A percentile compares a stretch with the other conserved stretches of the same genome.
Conservation (phyloP, 2,888 invertebrate species). For the Dynastes hyllus region DNA sequence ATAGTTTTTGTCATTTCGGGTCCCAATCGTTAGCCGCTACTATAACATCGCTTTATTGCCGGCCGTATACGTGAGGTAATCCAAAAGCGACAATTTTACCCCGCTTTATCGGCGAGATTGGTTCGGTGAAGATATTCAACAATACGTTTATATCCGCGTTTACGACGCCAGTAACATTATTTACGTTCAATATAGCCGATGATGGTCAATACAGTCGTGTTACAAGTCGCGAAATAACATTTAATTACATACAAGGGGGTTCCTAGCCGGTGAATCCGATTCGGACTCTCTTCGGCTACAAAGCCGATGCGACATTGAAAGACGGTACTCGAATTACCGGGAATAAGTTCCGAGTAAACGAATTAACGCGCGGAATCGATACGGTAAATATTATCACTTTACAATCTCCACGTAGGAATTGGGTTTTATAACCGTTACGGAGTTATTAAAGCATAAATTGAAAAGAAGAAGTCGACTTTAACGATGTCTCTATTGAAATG, state of each 20-base stretch:
- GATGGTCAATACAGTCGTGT: constrained; percentile 28
- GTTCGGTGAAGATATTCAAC: constrained; percentile 26
- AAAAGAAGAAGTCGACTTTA: too few relatives aligned
- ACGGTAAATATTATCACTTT: background rate
- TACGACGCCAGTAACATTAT: constrained; percentile 23
- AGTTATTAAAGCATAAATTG: background rate
- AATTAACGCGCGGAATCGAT: background rate
- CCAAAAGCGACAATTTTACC: constrained; percentile 27
- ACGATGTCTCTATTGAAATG: too few relatives aligned
- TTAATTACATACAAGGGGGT: constrained; percentile 31
- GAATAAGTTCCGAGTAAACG: constrained; percentile 1
- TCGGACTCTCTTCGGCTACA: background rate
- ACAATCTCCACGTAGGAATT: background rate
- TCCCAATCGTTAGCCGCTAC: background rate
- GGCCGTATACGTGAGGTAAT: constrained; percentile 18
- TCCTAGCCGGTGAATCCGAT: constrained; percentile 10
- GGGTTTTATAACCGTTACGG: background rate
- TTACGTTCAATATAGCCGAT: constrained; percentile 26
- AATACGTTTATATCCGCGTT: constrained; percentile 27
- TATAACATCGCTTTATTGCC: background rate
- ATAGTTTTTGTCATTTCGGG: constrained; percentile 15
- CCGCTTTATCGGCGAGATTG: constrained; percentile 14
- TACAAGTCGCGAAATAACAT: constrained; percentile 8
- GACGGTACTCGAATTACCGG: too few relatives aligned
- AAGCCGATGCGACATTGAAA: background rate